Evolutionary conservation across 2,888 invertebrate genomes (phyloP).

Genomic region (Ectobius pallidus): DNA sequence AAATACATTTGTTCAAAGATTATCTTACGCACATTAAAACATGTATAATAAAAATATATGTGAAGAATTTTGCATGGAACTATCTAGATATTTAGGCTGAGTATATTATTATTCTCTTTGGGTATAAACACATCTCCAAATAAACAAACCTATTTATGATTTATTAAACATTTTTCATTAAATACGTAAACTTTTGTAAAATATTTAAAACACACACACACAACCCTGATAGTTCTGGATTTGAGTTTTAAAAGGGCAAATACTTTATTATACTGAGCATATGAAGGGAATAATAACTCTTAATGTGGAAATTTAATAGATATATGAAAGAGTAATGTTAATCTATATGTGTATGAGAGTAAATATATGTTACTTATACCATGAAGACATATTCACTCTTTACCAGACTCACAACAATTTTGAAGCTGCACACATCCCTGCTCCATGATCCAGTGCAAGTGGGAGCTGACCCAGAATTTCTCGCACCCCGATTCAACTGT

Average conservation of each 20-base stretch:
- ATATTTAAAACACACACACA: conserved; percentile 45
- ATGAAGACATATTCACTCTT: conserved; percentile 36
- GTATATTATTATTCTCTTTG: conserved; percentile 45
- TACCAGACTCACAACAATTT: conserved; percentile 31
- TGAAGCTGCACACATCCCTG: conserved; percentile 11
- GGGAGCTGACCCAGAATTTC: conserved; percentile 1
- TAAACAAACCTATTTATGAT: conserved; percentile 45
- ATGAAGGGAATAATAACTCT: conserved; percentile 37
- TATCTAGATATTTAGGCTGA: conserved; percentile 46
- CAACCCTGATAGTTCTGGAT: conserved; percentile 47
- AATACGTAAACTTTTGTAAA: conserved; percentile 42
- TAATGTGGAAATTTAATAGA: conserved; percentile 41
- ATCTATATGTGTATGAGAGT: conserved; percentile 40
- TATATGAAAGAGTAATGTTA: conserved; percentile 40
- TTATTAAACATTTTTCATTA: conserved; percentile 40
- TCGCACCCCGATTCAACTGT: neutral
- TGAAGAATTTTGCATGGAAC: conserved; percentile 47
- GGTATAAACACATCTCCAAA: conserved; percentile 45
- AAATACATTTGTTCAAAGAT: conserved; percentile 47
- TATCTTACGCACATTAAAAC: conserved; percentile 48
- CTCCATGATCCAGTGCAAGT: neutral
- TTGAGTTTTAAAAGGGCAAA: conserved; percentile 43
- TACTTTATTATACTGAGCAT: conserved; percentile 42
- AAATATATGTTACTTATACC: conserved; percentile 42
- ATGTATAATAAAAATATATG: conserved; percentile 48